These are phyloP conservation scores for Leguminivora glycinivorella DNA, from an alignment of 1,140 invertebrate species.

Conservation along the genomic window DNA sequence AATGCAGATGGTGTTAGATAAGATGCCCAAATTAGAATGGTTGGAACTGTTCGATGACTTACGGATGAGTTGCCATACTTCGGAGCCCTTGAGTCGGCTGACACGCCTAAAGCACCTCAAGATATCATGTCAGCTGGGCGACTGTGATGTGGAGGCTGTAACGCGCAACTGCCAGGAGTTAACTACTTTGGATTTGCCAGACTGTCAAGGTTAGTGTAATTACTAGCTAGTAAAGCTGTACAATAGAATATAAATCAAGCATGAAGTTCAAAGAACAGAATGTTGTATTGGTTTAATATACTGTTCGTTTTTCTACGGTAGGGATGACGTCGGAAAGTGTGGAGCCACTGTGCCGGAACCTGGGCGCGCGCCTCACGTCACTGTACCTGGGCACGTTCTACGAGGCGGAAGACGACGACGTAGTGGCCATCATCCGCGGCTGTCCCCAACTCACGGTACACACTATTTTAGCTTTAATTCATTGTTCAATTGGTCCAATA, in stretches of 20 bases:
- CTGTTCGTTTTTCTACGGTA: too few relatives aligned
- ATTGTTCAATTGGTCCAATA: too few relatives aligned
- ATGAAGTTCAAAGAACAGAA: too few relatives aligned
- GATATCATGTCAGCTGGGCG: neutral
- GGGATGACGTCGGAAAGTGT: neutral
- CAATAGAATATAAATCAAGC: too few relatives aligned
- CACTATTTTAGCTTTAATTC: too few relatives aligned
- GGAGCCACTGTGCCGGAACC: neutral
- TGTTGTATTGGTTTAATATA: too few relatives aligned
- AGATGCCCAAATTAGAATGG: neutral
- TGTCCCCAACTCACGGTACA: neutral
- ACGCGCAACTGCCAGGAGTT: neutral
- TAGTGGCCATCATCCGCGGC: neutral
- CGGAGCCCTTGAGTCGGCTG: neutral
- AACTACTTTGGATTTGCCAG: neutral
- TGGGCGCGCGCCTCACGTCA: neutral
- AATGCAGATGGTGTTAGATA: neutral
- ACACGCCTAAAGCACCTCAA: neutral
- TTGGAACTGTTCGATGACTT: neutral
- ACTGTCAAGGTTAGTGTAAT: neutral
- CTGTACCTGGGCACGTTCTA: neutral
- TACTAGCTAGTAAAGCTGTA: too few relatives aligned
- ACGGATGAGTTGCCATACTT: neutral
- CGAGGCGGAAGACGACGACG: neutral
- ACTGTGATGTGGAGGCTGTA: neutral